phyloP scores from a whole-genome alignment of 2,888 invertebrate species.

The Sinelater perroti region DNA sequence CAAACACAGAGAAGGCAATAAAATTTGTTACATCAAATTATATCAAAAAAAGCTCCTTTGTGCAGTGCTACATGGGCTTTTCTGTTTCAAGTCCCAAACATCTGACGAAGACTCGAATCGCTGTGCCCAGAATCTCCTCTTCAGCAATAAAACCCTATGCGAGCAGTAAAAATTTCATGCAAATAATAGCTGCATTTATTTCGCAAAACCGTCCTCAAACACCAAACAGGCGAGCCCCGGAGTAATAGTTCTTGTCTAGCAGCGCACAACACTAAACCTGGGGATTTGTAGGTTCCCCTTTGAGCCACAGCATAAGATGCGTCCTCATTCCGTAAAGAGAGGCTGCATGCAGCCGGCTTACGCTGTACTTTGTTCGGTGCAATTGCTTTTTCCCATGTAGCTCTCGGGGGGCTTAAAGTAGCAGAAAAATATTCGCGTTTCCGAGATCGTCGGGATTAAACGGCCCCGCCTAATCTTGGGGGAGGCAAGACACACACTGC shows the following conservation, averaged over 20 bases:
- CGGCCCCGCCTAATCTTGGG: not conserved
- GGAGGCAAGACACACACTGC: slow-evolving; percentile 4
- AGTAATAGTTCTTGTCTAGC: not conserved
- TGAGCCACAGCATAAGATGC: not conserved
- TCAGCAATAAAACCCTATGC: too few species aligned
- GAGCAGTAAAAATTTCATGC: too few species aligned
- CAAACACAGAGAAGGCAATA: too few species aligned
- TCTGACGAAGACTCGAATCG: too few species aligned
- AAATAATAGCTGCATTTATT: too few species aligned
- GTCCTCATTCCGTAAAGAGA: slow-evolving; percentile 6
- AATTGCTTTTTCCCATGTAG: slow-evolving; percentile 29
- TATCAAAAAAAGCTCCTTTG: too few species aligned
- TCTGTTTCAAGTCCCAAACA: too few species aligned
- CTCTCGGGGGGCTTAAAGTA: slow-evolving; percentile 25
- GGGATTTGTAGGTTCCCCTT: slow-evolving; percentile 10
- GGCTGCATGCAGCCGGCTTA: slow-evolving; percentile 12
- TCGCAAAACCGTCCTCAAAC: too few species aligned
- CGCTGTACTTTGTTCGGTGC: slow-evolving; percentile 20
- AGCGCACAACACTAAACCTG: slow-evolving; percentile 5
- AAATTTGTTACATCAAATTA: too few species aligned
- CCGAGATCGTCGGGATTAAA: slow-evolving; percentile 21
- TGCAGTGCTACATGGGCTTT: too few species aligned
- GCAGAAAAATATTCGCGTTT: slow-evolving; percentile 23
- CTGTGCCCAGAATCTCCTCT: too few species aligned
- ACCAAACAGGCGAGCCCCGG: too few species aligned